Evolutionary conservation across 2,797 vertebrate genomes (phyloP).

Genomic region (Gallinago nigripennis): DNA sequence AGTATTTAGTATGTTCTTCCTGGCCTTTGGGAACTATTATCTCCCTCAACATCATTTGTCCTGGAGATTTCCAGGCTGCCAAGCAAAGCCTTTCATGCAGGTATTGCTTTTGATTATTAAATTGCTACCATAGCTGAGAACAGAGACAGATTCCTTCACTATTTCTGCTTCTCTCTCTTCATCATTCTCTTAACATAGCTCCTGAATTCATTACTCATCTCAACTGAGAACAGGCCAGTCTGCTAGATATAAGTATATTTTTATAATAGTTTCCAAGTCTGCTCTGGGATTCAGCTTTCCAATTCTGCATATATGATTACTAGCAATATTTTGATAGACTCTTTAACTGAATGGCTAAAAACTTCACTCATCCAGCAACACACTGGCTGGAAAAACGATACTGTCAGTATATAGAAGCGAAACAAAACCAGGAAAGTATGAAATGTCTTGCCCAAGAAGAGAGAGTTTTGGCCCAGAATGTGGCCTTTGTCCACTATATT

Average conservation of each 20-base stretch:
- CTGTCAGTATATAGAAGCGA: neutral
- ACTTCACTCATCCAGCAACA: neutral
- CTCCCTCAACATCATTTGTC: neutral
- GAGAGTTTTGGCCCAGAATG: neutral
- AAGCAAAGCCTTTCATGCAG: neutral
- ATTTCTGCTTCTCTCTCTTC: neutral
- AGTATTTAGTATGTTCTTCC: neutral
- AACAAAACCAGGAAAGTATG: neutral
- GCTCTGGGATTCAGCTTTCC: neutral
- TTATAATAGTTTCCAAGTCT: neutral
- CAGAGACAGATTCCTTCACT: neutral
- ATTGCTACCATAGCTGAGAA: neutral
- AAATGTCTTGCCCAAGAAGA: neutral
- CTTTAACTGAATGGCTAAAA: neutral
- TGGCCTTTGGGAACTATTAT: neutral
- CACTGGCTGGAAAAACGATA: neutral
- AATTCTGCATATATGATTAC: neutral
- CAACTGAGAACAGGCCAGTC: neutral
- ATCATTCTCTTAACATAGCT: neutral
- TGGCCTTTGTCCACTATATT: neutral
- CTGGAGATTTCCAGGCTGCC: neutral
- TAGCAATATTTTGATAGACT: neutral
- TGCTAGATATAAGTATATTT: neutral
- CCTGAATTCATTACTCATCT: neutral
- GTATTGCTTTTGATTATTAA: neutral